Evolutionary conservation across 2,797 vertebrate genomes (phyloP).

Genomic region (Carcharodon carcharias): DNA sequence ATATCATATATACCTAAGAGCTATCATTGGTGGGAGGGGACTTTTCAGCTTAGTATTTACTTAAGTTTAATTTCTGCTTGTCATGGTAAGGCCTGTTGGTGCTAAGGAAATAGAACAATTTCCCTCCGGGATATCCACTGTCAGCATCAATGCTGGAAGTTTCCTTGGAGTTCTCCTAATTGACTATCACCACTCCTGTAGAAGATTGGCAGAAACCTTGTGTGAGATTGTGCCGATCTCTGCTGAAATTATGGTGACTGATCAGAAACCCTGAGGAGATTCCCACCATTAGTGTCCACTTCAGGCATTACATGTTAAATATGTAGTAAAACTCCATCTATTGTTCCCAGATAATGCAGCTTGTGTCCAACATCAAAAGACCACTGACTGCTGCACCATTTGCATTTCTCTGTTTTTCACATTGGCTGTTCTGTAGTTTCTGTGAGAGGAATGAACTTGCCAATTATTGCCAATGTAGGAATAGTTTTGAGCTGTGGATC

Average conservation of each 20-base stretch:
- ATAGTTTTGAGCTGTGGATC: background rate
- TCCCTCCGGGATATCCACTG: background rate
- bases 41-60: background rate
- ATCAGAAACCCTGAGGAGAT: background rate
- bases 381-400: background rate
- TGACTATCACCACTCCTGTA: background rate
- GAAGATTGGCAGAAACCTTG: too few species aligned
- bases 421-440: background rate
- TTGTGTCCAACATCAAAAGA: background rate
- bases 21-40: background rate
- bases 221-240: background rate
- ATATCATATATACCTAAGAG: background rate
- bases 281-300: background rate
- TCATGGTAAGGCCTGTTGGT: background rate
- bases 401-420: background rate
- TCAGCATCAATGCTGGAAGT: background rate
- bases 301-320: background rate
- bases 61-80: background rate
- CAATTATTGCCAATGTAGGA: background rate
- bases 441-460: background rate
- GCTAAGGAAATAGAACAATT: background rate
- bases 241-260: background rate
- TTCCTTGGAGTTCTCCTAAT: background rate
- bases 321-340: background rate
- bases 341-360: background rate